Base-by-base conservation (phyloP, 92 coral and sea anemone species). In the Palythoa caribaeorum region DNA sequence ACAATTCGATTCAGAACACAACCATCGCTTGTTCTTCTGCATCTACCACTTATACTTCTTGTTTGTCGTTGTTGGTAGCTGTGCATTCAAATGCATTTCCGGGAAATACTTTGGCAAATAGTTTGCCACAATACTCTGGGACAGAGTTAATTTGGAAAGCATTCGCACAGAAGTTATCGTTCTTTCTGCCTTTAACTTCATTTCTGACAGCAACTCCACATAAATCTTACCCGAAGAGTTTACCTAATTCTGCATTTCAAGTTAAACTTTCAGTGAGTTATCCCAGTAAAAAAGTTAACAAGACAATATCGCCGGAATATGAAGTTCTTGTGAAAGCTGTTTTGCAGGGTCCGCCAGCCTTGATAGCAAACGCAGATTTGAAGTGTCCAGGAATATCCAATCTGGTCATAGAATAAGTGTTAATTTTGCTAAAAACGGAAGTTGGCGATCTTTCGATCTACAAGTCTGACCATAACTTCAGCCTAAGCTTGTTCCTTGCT, bases 331-430 rank as follows among this genome's bases (percentile, higher is more conserved):
- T 80, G 59, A 91, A 91, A 44, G 86, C 91, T 14, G 53, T 91
- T 65, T 84, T 80, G 20, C 87, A 91, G 36, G 93, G 91, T 28
- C 89, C 89, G 7, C 91, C 89, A 51, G 83, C 85, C 21, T 35
- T 89, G 55, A 91, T 91, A 39, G 91, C 93, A 40, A 91, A 77
- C 9, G 91, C 93, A 10, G 84, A 60, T 35, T 38, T 91, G 79
- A 88, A 88, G 77, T 76, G 86, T 66, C 39, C 74, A 21, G 57
- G 77, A 13, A 71, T 91, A 36, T 73, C 76, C 57, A 78, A 70
- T 47, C 86, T 87, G 57, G 91, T 91, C 28, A 88, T 83, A 59
- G 89, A 83, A 79, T 78, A 60, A 15, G 62, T 17, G 68, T 60
- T 60, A 60, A 60, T 60, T 60, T 60, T 16, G 68, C 68, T 60